Base-by-base conservation (phyloP, 2,797 vertebrate genomes). In the Enteromius unitaeniatus region DNA sequence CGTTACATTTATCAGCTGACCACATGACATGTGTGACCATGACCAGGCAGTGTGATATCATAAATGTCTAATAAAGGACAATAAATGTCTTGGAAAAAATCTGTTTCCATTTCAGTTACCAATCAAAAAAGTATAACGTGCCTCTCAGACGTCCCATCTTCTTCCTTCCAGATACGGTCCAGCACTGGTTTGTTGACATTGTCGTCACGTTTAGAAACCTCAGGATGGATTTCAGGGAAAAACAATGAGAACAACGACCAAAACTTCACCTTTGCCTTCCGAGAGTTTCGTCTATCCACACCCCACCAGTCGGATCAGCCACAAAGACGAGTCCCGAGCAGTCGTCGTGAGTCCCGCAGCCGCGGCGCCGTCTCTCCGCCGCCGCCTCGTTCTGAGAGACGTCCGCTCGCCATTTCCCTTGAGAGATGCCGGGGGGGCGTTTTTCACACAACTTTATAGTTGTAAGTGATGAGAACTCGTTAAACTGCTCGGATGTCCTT, bases 271-370 rank as follows among this genome's bases (percentile, higher is more conserved):
- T 89, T 89, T 91, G 83, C 69, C 91, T 53, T 92, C 92, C 21
- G 34, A 88, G 0, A 90, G 91, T 53, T 91, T 95, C 81, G 94
- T 88, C 94, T 93, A 95, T 87, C 95, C 95, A 95, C 82, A 95
- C 93, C 21, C 95, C 95, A 1, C 94, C 94, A 7, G 93, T 95
- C 2, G 94, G 92, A 74, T 94, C 92, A 31, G 94, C 94, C 88
- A 95, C 92, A 60, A 94, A 95, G 74, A 94, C 92, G 78, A 95
- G 90, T 8, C 89, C 94, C 0, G 64, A 85, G 51, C 84, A 21
- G 81, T 93, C 88, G 65, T 84, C 37, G 85, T 37, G 60, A 26
- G 75, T 34, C 17, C 49, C 73, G 60, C 34, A 76, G 28, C 76
- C n/a, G 21, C 55, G 1, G 8, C 75, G 23, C 2, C 80, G 62